A percentile compares a stretch with the other conserved stretches of the same genome.
Evolutionary conservation across 2,797 vertebrate genomes (phyloP).

Genomic region (Lagocephalus sceleratus): DNA sequence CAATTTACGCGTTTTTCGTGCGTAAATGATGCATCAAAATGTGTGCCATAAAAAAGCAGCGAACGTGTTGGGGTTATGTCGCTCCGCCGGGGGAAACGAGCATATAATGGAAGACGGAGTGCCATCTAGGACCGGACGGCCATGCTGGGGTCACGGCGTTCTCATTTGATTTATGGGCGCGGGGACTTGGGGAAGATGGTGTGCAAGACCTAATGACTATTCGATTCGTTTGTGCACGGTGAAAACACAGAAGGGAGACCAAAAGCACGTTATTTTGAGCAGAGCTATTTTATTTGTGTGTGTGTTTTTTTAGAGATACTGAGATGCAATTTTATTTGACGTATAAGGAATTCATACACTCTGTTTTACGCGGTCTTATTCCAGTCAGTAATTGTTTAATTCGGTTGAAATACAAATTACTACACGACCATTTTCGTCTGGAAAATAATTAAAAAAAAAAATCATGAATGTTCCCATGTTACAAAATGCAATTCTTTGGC

Average conservation of each 20-base stretch:
- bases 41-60: slow-evolving; percentile 51
- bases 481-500: too few relatives aligned
- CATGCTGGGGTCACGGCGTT: slow-evolving; percentile 79
- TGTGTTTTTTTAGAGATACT: background rate
- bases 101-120: slow-evolving; percentile 80
- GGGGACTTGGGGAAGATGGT: slow-evolving; percentile 71
- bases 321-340: too few relatives aligned
- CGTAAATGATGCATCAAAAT: slow-evolving; percentile 70
- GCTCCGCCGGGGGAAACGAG: slow-evolving; percentile 70
- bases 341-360: too few relatives aligned
- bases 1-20: slow-evolving; percentile 39
- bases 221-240: slow-evolving; percentile 68
- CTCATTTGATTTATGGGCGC: slow-evolving; percentile 82
- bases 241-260: slow-evolving; percentile 58
- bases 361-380: too few relatives aligned
- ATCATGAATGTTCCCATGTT: too few relatives aligned
- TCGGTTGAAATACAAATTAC: too few relatives aligned
- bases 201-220: slow-evolving; percentile 79
- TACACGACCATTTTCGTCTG: too few relatives aligned
- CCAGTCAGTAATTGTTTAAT: too few relatives aligned
- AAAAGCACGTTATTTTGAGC: slow-evolving; percentile 58
- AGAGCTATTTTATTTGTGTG: slow-evolving; percentile 10
- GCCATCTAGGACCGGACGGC: slow-evolving; percentile 71
- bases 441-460: background rate
- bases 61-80: slow-evolving; percentile 62